Evolutionary conservation across 2,888 invertebrate genomes (phyloP), one percentile per base, ranked within the genome.

Genomic region (Saturnia pavonia): DNA sequence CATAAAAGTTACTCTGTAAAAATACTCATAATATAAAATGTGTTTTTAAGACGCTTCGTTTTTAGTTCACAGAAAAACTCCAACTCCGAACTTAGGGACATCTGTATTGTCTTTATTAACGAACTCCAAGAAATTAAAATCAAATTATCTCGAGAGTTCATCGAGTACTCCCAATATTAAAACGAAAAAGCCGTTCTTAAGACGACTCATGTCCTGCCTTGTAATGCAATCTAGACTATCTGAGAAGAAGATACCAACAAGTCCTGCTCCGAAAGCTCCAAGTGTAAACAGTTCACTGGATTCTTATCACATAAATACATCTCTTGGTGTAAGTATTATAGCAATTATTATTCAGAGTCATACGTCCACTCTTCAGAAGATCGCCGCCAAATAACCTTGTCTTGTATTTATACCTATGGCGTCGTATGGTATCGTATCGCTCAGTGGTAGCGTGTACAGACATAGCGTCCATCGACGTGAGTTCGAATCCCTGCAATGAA

Each of bases 261-360:
- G 63, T 1, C 77, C 73, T 0, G 70, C 67, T 1, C 73, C 72
- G 3, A 65, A 65, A 65, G 77, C 79, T 19, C 43, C 76, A 8
- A 84, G 77, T 60, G 70, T 76, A 19, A 82, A 85, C 34, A 90
- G 85, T 74, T 88, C 92, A 0, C 73, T 88, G 25, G 90, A 91
- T 74, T 91, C 91, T 0, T 92, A 92, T 75, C 85, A 90, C 71
- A 86, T 92, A 43, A 91, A 83, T 73, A 87, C 90, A 43, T 90
- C 91, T 1, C 82, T 91, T 70, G 89, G 85, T 71, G 92, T 91
- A 77, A 87, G 90, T 83, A 72, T n/a, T 69, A 42, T 12, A 12
- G 66, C 63, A 45, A 22, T 54, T 54, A 22, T 54, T n/a, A 22
- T n/a, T 22, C 34, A 34, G 3, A 4, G 34, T 34, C 34, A 34